Base-by-base conservation (phyloP, 2,888 invertebrate genomes). In the Serrognathus titanus region DNA sequence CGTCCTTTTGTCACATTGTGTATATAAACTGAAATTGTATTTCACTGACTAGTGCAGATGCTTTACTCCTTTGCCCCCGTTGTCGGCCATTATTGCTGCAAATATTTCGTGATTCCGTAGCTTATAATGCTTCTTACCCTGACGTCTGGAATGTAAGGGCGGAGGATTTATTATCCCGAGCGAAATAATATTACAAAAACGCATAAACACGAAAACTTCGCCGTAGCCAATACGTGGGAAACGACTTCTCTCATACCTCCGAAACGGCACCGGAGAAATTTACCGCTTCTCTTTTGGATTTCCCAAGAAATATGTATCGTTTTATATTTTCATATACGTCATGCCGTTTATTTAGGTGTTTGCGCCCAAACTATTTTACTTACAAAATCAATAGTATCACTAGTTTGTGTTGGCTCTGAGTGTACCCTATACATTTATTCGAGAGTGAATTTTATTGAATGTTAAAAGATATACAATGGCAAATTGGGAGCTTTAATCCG, bases 11-110 rank as follows among this genome's bases (percentile, higher is more conserved):
- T 13, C 12, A 40, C 40, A 12, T 12, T 40, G 12, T 40, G 12
- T 40, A 40, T 40, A 40, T 40, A 36, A 48, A 24, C 31, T 48
- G 48, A 48, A 13, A 48, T 48, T 35, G 31, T 48, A 35, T 36
- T 48, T 48, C 48, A 36, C 31, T 36, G 31, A 36, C 35, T 48
- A 13, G 13, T 13, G 31, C 48, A 48, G 36, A 48, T 48, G 36
- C 24, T 24, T 35, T 48, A 48, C 48, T 48, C 36, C 48, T 48
- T 48, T 24, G 13, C 13, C 36, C 13, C 48, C 7, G 36, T 31
- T 48, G 48, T 48, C 48, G 35, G 48, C 36, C 35, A 48, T 48
- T 48, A 48, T 48, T 48, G 48, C 48, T 13, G 36, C 36, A 48
- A 48, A 48, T 48, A 48, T 48, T 48, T 48, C 36, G 31, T 35